Evolutionary conservation across 1,140 invertebrate genomes (phyloP), one percentile per base, ranked within the genome.

Genomic region (Apis cerana): DNA sequence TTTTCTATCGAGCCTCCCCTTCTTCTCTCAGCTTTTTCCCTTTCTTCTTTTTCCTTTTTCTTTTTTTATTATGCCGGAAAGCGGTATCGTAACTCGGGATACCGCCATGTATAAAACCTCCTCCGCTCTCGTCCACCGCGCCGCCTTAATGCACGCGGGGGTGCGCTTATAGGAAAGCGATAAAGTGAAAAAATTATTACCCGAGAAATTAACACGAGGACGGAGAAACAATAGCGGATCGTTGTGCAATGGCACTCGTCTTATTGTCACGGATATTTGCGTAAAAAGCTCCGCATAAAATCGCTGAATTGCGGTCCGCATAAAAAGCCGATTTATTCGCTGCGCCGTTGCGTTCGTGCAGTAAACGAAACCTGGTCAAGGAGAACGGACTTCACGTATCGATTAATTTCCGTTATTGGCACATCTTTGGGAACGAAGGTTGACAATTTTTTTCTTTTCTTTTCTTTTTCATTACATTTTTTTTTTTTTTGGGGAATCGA

Each of bases 101-200:
- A 12, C 33, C 12, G 17, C 33, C 0, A n/a, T 17, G 10, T 4
- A 23, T 62, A 3, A 71, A 56, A 27, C 11, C 19, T 23, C 23
- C 4, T 52, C 52, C 11, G 0, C 5, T 7, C 33, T 43, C n/a
- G 50, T 23, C n/a, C n/a, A 52, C 43, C 58, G 2, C 48, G 27
- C 70, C 48, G 27, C 70, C 52, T 33, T 33, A 13, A 50, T 12
- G 2, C 59, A 33, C 12, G 27, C 15, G 50, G 23, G 59, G 21
- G 19, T 33, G 68, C 75, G 52, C 67, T 80, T 21, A 62, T 70
- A 81, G 77, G 70, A 85, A 89, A 90, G 84, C 85, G 72, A 90
- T 88, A 74, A 87, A 87, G 69, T 85, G 83, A 67, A 62, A 75
- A 58, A 56, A 80, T 75, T 85, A 80, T 83, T 76, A 56, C 13